Evolutionary conservation across 2,888 invertebrate genomes (phyloP).

Genomic region (Piscicola geometra): DNA sequence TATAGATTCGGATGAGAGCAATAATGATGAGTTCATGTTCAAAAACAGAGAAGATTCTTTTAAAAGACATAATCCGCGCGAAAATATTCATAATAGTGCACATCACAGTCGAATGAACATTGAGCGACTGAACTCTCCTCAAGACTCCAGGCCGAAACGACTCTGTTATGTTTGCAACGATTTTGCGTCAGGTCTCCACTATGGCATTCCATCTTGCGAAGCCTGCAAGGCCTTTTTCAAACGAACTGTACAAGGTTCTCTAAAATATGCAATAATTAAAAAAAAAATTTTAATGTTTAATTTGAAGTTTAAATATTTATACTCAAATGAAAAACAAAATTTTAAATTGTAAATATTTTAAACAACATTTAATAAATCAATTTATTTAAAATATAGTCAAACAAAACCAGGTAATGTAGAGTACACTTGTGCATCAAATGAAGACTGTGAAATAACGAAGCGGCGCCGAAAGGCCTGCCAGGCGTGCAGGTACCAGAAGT

Average conservation of each 20-base stretch:
- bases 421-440: conserved; percentile 90
- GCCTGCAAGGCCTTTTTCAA: conserved; percentile 98
- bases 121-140: neutral
- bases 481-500: conserved; percentile 93
- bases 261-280: no score
- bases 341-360: no score
- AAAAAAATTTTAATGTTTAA: no score
- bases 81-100: neutral
- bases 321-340: no score
- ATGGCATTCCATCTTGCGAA: conserved; percentile 87
- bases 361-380: no score
- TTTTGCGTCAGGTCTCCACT: conserved; percentile 87
- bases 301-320: no score
- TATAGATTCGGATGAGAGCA: conserved; percentile 34
- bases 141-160: conserved; percentile 51
- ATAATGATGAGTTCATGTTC: conserved; percentile 15
- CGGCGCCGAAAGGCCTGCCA: conserved; percentile 91
- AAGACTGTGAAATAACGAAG: conserved; percentile 96
- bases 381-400: no score
- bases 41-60: conserved; percentile 4
- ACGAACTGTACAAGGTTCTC: conserved; percentile 88
- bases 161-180: conserved; percentile 92
- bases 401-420: conserved; percentile 78
- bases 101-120: neutral
- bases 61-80: no score